phyloP scores from a whole-genome alignment of 2,113 vertebrate genomes.

The Bothrops jararaca region DNA sequence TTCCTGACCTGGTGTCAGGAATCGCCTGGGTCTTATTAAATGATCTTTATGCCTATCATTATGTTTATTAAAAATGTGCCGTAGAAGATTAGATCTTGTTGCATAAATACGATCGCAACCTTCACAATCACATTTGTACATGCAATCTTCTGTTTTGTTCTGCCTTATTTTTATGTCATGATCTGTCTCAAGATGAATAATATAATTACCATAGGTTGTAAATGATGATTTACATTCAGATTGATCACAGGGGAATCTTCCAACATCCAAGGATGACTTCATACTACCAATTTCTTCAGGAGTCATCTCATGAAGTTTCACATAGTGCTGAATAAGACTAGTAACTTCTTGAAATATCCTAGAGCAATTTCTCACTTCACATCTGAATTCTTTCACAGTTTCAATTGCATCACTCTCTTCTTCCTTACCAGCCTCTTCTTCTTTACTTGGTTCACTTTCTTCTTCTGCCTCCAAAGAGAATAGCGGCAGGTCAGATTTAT shows the following conservation, averaged over 20 bases:
- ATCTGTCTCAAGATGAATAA: conserved; percentile 82
- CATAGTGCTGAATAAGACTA: conserved; percentile 88
- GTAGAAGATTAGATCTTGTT: conserved; percentile 90
- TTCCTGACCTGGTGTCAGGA: conserved; percentile 75
- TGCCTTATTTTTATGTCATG: conserved; percentile 78
- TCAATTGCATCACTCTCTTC: conserved; percentile 64
- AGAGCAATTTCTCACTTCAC: conserved; percentile 91
- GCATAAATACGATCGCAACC: conserved; percentile 92
- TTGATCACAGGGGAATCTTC: conserved; percentile 87
- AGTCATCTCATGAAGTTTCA: conserved; percentile 88
- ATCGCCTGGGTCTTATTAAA: conserved; percentile 80
- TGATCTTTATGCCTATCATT: conserved; percentile 85
- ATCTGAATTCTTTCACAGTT: conserved; percentile 83
- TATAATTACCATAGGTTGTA: conserved; percentile 80
- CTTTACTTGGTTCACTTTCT: conserved; percentile 68
- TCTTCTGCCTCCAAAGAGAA: conserved; percentile 82
- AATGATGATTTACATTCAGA: conserved; percentile 81
- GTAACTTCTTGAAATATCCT: conserved; percentile 89
- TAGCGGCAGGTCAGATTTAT: conserved; percentile 85
- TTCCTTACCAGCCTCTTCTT: conserved; percentile 16
- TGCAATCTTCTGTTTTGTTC: conserved; percentile 73
- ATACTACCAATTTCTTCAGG: conserved; percentile 81
- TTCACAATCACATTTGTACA: conserved; percentile 90
- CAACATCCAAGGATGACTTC: conserved; percentile 72
- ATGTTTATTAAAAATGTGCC: conserved; percentile 94